These are phyloP conservation scores for Ancistrus triradiatus DNA, from an alignment of 2,113 vertebrate genomes.

Conservation along the genomic window DNA sequence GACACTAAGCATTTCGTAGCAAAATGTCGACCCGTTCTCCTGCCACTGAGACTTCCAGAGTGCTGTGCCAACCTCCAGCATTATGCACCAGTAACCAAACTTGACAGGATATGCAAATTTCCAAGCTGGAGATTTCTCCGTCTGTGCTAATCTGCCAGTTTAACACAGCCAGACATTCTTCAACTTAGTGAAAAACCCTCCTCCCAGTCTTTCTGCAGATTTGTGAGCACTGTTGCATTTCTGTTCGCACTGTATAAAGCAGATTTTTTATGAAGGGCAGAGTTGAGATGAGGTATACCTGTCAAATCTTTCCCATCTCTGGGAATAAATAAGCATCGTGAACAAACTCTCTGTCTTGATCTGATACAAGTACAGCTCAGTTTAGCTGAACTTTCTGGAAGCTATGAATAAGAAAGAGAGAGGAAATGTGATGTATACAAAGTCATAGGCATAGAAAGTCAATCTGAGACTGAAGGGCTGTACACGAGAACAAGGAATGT, in stretches of 20 bases:
- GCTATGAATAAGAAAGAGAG: too few species aligned
- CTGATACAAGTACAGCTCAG: too few species aligned
- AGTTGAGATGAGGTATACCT: too few species aligned
- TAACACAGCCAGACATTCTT: conserved; percentile 9
- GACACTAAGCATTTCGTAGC: conserved; percentile 3
- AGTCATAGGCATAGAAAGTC: too few species aligned
- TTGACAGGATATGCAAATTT: conserved; percentile 47
- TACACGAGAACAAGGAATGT: too few species aligned
- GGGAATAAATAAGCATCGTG: too few species aligned
- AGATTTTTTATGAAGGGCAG: too few species aligned
- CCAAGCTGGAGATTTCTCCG: conserved; percentile 48
- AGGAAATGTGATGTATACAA: too few species aligned
- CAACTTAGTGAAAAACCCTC: neutral
- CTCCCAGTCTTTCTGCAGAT: neutral
- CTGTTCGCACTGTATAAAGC: neutral
- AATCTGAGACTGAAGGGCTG: too few species aligned
- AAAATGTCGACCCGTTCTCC: neutral
- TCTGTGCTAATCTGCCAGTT: conserved; percentile 55
- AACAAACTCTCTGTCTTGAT: too few species aligned
- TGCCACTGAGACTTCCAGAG: conserved; percentile 19
- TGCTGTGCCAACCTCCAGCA: conserved; percentile 47
- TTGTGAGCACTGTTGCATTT: neutral
- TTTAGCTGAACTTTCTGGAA: too few species aligned
- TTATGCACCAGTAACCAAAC: conserved; percentile 37
- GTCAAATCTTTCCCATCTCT: too few species aligned